Evolutionary conservation across 2,797 vertebrate genomes (phyloP), one percentile per base, ranked within the genome.

Genomic region (Paratrypauchen microcephalus): DNA sequence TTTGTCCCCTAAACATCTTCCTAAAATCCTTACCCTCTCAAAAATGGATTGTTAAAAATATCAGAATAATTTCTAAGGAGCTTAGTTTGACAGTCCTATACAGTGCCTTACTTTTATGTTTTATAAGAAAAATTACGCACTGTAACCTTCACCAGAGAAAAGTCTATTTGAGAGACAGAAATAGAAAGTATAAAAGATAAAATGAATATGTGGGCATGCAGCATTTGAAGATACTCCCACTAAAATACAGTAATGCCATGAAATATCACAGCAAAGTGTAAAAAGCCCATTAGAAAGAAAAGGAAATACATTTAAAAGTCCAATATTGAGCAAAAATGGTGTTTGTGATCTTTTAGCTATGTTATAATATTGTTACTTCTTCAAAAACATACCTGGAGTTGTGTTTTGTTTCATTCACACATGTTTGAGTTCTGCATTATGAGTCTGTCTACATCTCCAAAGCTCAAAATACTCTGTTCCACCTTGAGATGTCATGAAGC

Each of bases 1-100:
- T 71, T 77, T 78, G 48, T 50, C 62, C 68, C 73, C 12, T 63
- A 13, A 21, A 50, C 59, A 66, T 26, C 48, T 5, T 62, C 18
- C 54, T 65, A 74, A 68, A 28, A 64, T 28, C 6, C n/a, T 41
- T 16, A 50, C 24, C 41, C 15, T 45, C 13, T 11, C 6, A 41
- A 63, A 63, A 63, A 13, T 11, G 21, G n/a, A 62, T 21, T 23
- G n/a, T 41, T 45, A 16, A 18, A 36, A 30, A 32, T 30, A 59
- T 59, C 5, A 59, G 36, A 36, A 55, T 55, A 1, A 52, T 23
- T 23, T 57, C 0, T 3, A 1, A 30, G 6, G 7, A 12, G 12
- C 15, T 58, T 58, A 36, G 7, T 58, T 30, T 60, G 58, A 32
- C 30, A 32, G 39, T 41, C 8, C 32, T 19, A 32, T 13, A 5